phyloP scores from a whole-genome alignment of 2,113 vertebrate genomes.

The Stegostoma tigrinum region DNA sequence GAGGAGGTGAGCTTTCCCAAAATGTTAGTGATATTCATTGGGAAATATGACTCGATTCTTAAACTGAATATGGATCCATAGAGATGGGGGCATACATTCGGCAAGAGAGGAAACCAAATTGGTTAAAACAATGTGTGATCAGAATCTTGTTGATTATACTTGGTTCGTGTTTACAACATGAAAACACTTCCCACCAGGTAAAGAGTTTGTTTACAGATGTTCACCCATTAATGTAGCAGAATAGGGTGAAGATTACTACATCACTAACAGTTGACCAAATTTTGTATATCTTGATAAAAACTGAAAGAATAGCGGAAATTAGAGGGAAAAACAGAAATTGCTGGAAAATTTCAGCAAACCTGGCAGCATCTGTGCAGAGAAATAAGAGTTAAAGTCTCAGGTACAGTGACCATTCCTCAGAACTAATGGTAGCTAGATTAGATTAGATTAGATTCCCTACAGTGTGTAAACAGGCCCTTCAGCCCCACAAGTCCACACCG shows the following conservation, averaged over 20 bases:
- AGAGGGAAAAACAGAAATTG: too few species aligned
- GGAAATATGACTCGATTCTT: background rate
- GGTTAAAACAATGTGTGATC: background rate
- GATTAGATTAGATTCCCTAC: too few species aligned
- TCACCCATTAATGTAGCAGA: background rate
- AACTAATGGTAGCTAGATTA: too few species aligned
- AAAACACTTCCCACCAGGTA: background rate
- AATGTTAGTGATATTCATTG: background rate
- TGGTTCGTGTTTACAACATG: background rate
- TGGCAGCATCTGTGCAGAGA: too few species aligned
- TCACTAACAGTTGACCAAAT: background rate
- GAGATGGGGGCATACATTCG: background rate
- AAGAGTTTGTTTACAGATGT: background rate
- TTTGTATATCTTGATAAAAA: background rate
- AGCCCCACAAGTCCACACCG: too few species aligned
- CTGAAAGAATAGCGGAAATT: too few species aligned
- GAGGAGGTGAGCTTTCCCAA: background rate
- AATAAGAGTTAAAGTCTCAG: too few species aligned
- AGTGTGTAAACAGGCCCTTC: too few species aligned
- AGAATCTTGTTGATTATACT: background rate
- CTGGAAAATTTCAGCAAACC: too few species aligned
- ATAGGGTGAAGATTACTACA: background rate
- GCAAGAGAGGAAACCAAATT: background rate
- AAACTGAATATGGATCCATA: background rate
- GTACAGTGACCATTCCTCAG: too few species aligned